phyloP scores from a whole-genome alignment of 2,888 invertebrate genomes.

The Andrena trimmerana region DNA sequence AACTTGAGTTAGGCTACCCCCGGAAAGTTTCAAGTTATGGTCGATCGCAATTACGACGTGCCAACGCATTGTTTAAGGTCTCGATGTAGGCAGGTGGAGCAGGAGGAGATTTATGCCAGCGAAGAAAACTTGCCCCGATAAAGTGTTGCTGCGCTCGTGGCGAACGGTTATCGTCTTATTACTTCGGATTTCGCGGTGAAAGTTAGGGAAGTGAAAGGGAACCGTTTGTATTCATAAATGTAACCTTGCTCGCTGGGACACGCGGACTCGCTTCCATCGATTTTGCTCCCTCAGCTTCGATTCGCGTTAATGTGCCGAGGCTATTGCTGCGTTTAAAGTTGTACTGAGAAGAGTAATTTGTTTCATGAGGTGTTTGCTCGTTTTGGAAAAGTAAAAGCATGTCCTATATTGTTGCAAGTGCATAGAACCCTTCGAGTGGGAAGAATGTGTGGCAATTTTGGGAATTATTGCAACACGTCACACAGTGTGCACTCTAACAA shows the following conservation, averaged over 20 bases:
- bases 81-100: conserved; percentile 27
- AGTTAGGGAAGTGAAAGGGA: conserved; percentile 55
- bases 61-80: conserved; percentile 57
- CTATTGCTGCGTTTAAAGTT: no score
- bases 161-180: conserved; percentile 63
- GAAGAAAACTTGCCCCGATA: conserved; percentile 61
- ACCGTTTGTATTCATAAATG: conserved; percentile 42
- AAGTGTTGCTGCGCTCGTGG: conserved; percentile 49
- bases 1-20: conserved; percentile 9
- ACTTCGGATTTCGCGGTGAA: conserved; percentile 52
- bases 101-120: conserved; percentile 60
- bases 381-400: no score
- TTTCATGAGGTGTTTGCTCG: no score
- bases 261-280: neutral
- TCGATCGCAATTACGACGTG: conserved; percentile 50
- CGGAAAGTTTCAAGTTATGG: conserved; percentile 37
- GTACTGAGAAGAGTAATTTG: no score
- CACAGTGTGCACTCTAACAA: no score
- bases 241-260: conserved; percentile 2
- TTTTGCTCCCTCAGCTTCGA: no score
- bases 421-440: no score
- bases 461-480: no score
- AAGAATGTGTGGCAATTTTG: no score
- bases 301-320: no score
- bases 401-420: no score